These are phyloP conservation scores for Cranoglanis bouderius DNA, from an alignment of 2,113 vertebrate species.

Conservation along the genomic window DNA sequence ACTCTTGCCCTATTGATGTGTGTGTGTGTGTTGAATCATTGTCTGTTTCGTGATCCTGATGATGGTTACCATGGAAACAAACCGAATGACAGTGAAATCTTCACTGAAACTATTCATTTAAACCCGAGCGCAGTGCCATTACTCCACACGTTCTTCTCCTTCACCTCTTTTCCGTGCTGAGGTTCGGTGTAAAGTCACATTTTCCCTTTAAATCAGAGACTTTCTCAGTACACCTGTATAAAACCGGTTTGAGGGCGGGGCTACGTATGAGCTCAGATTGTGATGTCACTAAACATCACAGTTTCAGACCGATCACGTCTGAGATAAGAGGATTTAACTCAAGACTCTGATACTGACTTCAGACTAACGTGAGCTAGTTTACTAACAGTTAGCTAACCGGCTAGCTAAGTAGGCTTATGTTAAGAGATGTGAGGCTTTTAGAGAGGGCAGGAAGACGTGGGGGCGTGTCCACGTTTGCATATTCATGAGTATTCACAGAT, in stretches of 20 bases:
- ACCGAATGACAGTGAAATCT: background rate
- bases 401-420: background rate
- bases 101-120: background rate
- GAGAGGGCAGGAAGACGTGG: background rate
- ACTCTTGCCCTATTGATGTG: background rate
- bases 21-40: constrained; percentile 46
- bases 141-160: background rate
- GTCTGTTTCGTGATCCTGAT: constrained; percentile 29
- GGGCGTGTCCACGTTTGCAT: background rate
- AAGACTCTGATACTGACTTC: background rate
- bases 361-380: background rate
- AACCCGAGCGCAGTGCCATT: background rate
- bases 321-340: background rate
- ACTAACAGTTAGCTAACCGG: background rate
- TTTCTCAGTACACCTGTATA: background rate
- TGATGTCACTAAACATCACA: background rate
- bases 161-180: background rate
- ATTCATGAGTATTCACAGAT: background rate
- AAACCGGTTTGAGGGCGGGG: background rate
- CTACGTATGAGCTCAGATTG: background rate
- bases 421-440: background rate
- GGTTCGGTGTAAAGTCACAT: background rate
- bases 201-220: background rate
- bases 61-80: constrained; percentile 76
- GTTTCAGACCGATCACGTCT: background rate